phyloP scores from a whole-genome alignment of 2,888 invertebrate genomes.

The Byasa hedistus region DNA sequence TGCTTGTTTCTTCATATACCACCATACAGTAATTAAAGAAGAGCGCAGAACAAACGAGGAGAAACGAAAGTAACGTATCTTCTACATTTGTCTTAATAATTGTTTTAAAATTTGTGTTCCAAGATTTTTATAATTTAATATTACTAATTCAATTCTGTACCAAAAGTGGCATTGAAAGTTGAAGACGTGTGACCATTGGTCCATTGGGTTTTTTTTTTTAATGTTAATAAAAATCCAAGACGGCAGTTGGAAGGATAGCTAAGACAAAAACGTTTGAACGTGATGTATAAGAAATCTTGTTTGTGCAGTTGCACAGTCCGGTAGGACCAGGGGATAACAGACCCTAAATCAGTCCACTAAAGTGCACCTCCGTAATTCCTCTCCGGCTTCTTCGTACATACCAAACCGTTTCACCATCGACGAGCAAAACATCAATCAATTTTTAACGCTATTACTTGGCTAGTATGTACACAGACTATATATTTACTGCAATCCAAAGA shows the following conservation, averaged over 20 bases:
- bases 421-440: constrained; percentile 23
- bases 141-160: too few relatives aligned
- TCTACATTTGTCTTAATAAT: too few relatives aligned
- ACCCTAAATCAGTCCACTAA: constrained; percentile 1
- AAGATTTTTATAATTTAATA: too few relatives aligned
- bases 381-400: neutral
- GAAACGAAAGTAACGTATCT: too few relatives aligned
- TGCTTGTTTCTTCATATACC: too few relatives aligned
- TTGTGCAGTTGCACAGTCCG: constrained; percentile 13
- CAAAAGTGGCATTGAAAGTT: neutral
- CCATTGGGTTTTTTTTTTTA: constrained; percentile 39
- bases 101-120: too few relatives aligned
- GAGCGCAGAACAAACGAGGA: too few relatives aligned
- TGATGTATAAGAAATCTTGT: constrained; percentile 23
- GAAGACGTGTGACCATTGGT: constrained; percentile 33
- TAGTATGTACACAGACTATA: constrained; percentile 1
- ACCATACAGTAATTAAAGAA: too few relatives aligned
- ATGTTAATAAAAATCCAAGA: constrained; percentile 34
- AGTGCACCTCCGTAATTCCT: neutral
- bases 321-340: constrained; percentile 7
- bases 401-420: constrained; percentile 6
- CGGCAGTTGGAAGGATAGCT: constrained; percentile 30
- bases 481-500: neutral
- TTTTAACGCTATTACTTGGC: constrained; percentile 15
- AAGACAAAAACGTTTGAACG: constrained; percentile 28